Conservation (phyloP, 2,888 invertebrate species). For the Priocnemis perturbator region DNA sequence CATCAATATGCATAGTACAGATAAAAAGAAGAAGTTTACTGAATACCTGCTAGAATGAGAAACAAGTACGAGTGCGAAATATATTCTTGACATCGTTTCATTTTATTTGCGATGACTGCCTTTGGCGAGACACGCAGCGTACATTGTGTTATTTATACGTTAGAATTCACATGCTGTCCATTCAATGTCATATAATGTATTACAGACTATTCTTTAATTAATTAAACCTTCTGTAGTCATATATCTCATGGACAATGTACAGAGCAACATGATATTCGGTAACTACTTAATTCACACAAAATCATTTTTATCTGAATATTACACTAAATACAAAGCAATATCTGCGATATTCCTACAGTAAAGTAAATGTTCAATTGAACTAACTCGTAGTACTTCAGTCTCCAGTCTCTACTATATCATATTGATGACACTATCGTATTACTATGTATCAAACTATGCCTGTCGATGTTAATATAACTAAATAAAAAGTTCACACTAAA, state of each 20-base stretch:
- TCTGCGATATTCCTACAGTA: no score
- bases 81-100: conserved; percentile 33
- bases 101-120: conserved; percentile 51
- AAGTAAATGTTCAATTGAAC: no score
- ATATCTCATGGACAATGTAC: background rate
- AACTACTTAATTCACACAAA: no score
- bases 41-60: conserved; percentile 31
- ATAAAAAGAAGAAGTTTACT: conserved; percentile 25
- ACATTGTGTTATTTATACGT: conserved; percentile 41
- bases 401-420: no score
- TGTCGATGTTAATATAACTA: no score
- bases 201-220: background rate
- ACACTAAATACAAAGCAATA: no score
- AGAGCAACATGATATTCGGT: background rate
- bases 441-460: no score
- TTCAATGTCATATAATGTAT: conserved; percentile 1
- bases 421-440: no score
- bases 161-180: background rate
- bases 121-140: conserved; percentile 37
- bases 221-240: background rate
- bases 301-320: no score
- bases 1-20: conserved; percentile 25
- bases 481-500: no score
- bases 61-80: conserved; percentile 30
- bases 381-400: no score